A percentile compares a stretch with the other conserved stretches of the same genome.
phyloP scores from a whole-genome alignment of 2,888 invertebrate species.

The Prosopocoilus inquinatus region DNA sequence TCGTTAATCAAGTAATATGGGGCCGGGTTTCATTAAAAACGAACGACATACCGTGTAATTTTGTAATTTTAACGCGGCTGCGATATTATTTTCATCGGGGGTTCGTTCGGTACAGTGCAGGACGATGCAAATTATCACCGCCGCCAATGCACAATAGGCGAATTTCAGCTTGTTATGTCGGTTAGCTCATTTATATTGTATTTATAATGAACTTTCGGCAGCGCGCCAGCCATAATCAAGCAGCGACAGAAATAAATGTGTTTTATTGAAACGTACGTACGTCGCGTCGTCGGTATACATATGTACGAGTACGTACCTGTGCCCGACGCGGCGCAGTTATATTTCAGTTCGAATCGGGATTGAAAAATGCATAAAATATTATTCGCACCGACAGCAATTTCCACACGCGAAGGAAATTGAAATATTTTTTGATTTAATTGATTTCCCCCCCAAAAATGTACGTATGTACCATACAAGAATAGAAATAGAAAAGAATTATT shows the following conservation, averaged over 20 bases:
- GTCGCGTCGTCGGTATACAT: too few species aligned
- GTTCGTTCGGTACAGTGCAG: background rate
- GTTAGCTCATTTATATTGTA: constrained; percentile 3
- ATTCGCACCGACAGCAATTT: constrained; percentile 11
- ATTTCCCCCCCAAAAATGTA: too few species aligned
- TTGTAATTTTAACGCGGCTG: too few species aligned
- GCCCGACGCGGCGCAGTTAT: constrained; percentile 9
- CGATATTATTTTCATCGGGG: too few species aligned
- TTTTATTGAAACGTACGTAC: constrained; percentile 19
- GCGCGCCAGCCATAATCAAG: constrained; percentile 12
- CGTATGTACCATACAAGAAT: too few species aligned
- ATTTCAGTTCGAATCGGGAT: constrained; percentile 21
- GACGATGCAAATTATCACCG: background rate
- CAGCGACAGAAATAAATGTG: constrained; percentile 10
- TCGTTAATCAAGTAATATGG: too few species aligned
- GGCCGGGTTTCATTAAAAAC: too few species aligned
- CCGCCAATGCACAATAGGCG: background rate
- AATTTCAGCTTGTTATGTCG: constrained; percentile 3
- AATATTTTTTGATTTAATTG: constrained; percentile 19
- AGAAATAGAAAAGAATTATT: too few species aligned
- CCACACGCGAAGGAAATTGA: constrained; percentile 16
- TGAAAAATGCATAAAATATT: constrained; percentile 23
- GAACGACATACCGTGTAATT: too few species aligned
- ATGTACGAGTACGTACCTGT: too few species aligned
- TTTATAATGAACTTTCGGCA: constrained; percentile 2